Conservation (phyloP, 2,888 invertebrate species). For the Leucophenga montana region DNA sequence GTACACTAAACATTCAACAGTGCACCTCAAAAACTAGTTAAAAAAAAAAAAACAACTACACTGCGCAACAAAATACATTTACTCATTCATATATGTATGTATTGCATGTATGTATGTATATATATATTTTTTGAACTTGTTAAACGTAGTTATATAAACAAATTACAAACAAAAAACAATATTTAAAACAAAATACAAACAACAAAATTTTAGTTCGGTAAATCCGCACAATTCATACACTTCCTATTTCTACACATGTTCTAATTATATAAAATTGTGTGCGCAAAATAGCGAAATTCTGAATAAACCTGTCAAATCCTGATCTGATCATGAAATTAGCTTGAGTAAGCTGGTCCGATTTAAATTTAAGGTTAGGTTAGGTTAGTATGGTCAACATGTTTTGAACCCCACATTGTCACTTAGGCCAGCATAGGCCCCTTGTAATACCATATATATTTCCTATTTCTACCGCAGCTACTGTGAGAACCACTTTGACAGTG, state of each 20-base stretch:
- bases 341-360: no score
- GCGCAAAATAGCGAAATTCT: no score
- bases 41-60: constrained; percentile 18
- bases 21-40: neutral
- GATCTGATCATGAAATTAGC: no score
- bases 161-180: neutral
- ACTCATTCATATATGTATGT: neutral
- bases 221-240: constrained; percentile 3
- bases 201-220: constrained; percentile 17
- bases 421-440: no score
- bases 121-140: neutral
- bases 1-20: neutral
- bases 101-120: neutral
- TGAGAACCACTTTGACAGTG: no score
- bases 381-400: no score
- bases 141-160: neutral
- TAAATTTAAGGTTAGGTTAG: no score
- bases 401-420: no score
- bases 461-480: no score
- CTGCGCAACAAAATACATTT: neutral
- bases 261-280: neutral
- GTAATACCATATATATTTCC: no score
- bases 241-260: neutral
- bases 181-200: constrained; percentile 10
- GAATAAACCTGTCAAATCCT: no score